Base-by-base conservation (phyloP, 2,888 invertebrate genomes). In the Meiosimyza platycephala region DNA sequence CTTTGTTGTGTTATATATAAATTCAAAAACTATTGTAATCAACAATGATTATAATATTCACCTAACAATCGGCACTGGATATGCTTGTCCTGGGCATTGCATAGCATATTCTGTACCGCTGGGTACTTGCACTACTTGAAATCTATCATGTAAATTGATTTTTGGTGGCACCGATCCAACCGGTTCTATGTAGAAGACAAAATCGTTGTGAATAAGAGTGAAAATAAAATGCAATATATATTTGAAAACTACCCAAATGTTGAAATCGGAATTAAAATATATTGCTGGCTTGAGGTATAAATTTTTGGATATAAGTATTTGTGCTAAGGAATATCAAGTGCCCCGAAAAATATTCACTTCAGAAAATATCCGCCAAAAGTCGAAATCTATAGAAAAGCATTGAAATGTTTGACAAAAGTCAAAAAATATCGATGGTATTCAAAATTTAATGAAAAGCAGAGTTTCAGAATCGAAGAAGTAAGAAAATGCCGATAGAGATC, bases 241-340 rank as follows among this genome's bases (percentile, higher is more conserved):
- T 51, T 22, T 16, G 9, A 50, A 77, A 81, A 76, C 90, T 92
- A 93, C 94, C 94, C 95, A 94, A 95, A 95, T 94, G 94, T 94
- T 94, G 93, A 94, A 93, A 94, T 94, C 13, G n/a, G 11, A 62
- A 28, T 22, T 0, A 28, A 62, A 13, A 62, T 5, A 2, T 40
- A 0, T 40, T 40, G 7, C 6, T 40, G 1, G 40, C 6, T 9
- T 9, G 40, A 1, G 1, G 9, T 4, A 40, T 40, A 40, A 40
- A 40, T 28, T 28, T 2, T 28, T 3, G 28, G 3, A 28, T 28
- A 28, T 28, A n/a, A n/a, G n/a, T n/a, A 3, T 28, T 28, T 28
- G 28, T 28, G 28, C 28, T 28, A 3, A 28, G 2, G 28, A 28
- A 28, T 28, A 28, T 4, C 28, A 28, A 28, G 28, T 3, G 28